Evolutionary conservation across 2,113 vertebrate species (phyloP).

Genomic region (Mobula birostris): DNA sequence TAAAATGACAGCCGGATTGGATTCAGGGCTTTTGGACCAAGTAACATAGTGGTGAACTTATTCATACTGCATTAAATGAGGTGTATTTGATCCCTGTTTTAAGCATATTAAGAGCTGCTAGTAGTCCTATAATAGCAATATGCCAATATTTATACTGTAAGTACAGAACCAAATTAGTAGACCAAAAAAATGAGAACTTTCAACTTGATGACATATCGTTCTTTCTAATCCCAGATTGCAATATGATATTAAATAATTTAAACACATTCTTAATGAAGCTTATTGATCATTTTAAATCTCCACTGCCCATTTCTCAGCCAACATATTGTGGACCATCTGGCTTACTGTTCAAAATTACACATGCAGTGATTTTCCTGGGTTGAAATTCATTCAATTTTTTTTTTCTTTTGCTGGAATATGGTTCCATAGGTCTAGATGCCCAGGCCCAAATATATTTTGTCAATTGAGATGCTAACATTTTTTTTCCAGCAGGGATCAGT

Average conservation of each 20-base stretch:
- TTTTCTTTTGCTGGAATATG: neutral
- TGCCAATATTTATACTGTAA: neutral
- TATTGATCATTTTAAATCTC: slow-evolving; percentile 21
- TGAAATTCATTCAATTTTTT: no score
- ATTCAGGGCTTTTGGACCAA: neutral
- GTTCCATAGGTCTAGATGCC: no score
- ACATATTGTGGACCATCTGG: neutral
- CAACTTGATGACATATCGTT: neutral
- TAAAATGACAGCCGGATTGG: neutral
- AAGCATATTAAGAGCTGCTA: neutral
- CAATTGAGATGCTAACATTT: neutral
- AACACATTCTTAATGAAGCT: neutral
- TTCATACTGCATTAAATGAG: neutral
- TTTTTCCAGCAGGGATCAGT: neutral
- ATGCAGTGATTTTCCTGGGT: neutral
- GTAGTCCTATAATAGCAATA: neutral
- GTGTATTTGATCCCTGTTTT: no score
- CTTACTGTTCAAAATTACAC: neutral
- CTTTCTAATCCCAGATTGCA: neutral
- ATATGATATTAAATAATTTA: neutral
- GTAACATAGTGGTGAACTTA: neutral
- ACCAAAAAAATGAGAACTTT: neutral
- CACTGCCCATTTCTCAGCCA: slow-evolving; percentile 17
- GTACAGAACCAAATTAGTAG: neutral
- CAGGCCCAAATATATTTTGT: neutral